These are phyloP conservation scores for Otocyon megalotis DNA, from an alignment of 2,113 vertebrate genomes.

Conservation along the genomic window DNA sequence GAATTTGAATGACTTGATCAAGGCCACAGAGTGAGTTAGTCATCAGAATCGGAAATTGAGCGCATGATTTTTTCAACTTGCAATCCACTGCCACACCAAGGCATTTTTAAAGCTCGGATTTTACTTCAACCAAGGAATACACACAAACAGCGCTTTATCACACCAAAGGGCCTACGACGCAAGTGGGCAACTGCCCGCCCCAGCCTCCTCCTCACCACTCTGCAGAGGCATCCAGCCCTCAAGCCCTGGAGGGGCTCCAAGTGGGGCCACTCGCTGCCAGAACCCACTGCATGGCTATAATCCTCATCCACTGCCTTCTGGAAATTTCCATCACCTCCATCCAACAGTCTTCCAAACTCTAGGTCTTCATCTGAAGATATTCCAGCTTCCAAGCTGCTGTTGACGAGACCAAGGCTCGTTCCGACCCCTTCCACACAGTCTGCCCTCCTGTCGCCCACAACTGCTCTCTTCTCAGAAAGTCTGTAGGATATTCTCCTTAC, in stretches of 20 bases:
- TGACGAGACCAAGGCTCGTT: not conserved
- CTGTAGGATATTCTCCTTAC: not conserved
- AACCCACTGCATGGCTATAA: not conserved
- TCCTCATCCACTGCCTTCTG: not conserved
- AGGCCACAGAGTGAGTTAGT: not conserved
- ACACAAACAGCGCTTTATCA: not conserved
- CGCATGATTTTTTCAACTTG: not conserved
- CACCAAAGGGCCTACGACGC: not conserved
- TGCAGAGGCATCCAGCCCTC: not conserved
- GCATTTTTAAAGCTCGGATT: not conserved
- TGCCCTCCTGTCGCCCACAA: not conserved
- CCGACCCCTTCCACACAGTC: not conserved
- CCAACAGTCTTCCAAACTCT: not conserved
- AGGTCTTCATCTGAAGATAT: not conserved
- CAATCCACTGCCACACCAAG: not conserved
- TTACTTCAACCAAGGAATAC: not conserved
- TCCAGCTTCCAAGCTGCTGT: not conserved
- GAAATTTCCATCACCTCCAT: not conserved
- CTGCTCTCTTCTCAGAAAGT: not conserved
- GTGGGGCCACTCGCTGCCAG: not conserved
- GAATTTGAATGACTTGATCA: not conserved
- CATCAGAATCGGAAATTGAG: conserved; percentile 18
- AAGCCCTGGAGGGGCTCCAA: fast-evolving
- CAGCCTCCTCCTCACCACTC: too few species aligned
- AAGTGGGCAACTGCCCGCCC: not conserved